Conservation (phyloP, 2,888 invertebrate genomes). For the Zelleria hepariella region DNA sequence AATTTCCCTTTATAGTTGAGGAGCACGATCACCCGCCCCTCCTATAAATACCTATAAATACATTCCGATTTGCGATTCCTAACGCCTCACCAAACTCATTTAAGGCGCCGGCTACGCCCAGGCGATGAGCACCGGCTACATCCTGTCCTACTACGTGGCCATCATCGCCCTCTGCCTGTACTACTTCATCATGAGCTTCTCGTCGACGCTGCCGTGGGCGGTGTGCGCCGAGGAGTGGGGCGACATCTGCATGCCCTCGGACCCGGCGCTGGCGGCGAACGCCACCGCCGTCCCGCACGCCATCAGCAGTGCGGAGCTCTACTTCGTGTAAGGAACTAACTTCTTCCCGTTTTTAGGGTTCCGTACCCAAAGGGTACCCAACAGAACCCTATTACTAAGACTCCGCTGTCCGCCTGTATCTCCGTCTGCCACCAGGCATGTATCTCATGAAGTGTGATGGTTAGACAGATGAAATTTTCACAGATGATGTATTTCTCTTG, state of each 20-base stretch:
- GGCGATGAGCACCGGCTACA: conserved; percentile 72
- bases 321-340: conserved; percentile 72
- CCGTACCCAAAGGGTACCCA: no score
- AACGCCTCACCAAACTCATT: no score
- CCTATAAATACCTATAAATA: no score
- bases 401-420: no score
- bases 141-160: conserved; percentile 83
- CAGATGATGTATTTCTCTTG: no score
- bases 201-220: conserved; percentile 80
- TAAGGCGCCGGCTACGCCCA: conserved; percentile 81
- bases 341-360: no score
- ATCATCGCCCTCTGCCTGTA: conserved; percentile 81
- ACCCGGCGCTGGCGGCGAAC: conserved; percentile 22
- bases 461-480: no score
- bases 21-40: no score
- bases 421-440: no score
- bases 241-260: conserved; percentile 48
- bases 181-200: conserved; percentile 81
- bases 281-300: conserved; percentile 22
- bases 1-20: no score
- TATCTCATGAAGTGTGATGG: no score
- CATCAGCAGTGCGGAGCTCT: conserved; percentile 72
- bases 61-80: conserved; percentile 15
- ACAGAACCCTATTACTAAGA: no score
- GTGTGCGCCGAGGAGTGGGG: conserved; percentile 74